A percentile compares a stretch with the other conserved stretches of the same genome.
phyloP scores from a whole-genome alignment of 1,140 invertebrate genomes.

The Drosophila mojavensis region DNA sequence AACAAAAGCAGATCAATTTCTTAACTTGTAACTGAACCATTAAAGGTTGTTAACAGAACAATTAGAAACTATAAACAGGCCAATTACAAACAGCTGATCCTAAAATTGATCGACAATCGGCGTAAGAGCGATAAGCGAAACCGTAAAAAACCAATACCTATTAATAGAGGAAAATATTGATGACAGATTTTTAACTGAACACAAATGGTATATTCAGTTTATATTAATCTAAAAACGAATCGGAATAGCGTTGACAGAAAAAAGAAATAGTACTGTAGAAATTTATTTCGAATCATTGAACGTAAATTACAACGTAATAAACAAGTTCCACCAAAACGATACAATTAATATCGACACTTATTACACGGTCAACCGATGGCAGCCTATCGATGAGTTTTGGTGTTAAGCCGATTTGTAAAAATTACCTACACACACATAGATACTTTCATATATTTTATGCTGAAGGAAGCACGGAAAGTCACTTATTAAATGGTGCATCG shows the following conservation, averaged over 20 bases:
- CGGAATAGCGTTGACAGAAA: not conserved
- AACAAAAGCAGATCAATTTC: not conserved
- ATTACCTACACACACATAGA: constrained; percentile 26
- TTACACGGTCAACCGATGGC: not conserved
- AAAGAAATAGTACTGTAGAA: not conserved
- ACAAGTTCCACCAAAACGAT: not conserved
- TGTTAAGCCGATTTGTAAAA: constrained; percentile 20
- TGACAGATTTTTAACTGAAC: not conserved
- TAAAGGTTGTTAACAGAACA: not conserved
- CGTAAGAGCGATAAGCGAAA: not conserved
- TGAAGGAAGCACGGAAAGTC: constrained; percentile 43
- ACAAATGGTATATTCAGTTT: not conserved
- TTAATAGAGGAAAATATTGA: not conserved
- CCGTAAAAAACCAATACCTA: not conserved
- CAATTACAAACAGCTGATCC: constrained; percentile 3
- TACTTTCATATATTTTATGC: constrained; percentile 25
- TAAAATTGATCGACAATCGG: not conserved
- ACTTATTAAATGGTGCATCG: constrained; percentile 28
- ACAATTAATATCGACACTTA: not conserved
- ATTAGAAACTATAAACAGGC: not conserved
- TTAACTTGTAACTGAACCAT: no score
- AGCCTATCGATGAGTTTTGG: constrained; percentile 6
- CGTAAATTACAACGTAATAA: not conserved
- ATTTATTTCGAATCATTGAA: not conserved
- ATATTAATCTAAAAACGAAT: no score